A percentile compares a stretch with the other conserved stretches of the same genome.
Evolutionary conservation across 1,140 invertebrate species (phyloP).

Genomic region (Zaprionus ornatus): DNA sequence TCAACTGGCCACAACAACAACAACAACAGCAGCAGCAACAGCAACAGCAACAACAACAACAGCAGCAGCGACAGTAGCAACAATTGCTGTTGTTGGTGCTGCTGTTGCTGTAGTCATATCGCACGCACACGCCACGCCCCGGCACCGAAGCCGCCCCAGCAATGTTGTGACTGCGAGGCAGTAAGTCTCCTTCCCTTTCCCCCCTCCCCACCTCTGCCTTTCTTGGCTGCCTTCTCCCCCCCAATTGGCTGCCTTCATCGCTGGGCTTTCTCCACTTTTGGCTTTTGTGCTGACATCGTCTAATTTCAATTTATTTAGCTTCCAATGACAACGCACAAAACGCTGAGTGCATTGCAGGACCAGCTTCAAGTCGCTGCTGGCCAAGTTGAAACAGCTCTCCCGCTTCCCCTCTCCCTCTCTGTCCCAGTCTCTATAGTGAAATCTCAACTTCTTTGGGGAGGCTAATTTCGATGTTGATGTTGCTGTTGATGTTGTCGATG

Average conservation of each 20-base stretch:
- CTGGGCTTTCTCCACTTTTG: constrained; percentile 25
- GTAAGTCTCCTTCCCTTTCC: constrained; percentile 5
- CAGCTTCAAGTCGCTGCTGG: background rate
- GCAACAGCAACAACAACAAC: background rate
- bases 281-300: constrained; percentile 75
- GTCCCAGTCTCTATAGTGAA: background rate
- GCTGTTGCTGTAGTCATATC: constrained; percentile 24
- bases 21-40: background rate
- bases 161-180: constrained; percentile 54
- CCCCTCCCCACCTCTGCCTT: background rate
- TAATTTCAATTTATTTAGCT: constrained; percentile 81
- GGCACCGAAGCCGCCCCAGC: constrained; percentile 39
- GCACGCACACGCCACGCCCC: constrained; percentile 43
- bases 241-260: background rate
- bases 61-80: background rate
- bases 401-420: background rate
- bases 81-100: constrained; percentile 2
- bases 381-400: background rate
- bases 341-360: constrained; percentile 51
- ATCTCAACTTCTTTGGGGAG: constrained; percentile 15
- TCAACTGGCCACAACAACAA: constrained; percentile 2
- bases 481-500: constrained; percentile 22
- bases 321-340: constrained; percentile 76
- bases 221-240: background rate
- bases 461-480: constrained; percentile 60